These are phyloP conservation scores for Mobula hypostoma DNA, from an alignment of 2,113 vertebrate species.

Conservation along the genomic window DNA sequence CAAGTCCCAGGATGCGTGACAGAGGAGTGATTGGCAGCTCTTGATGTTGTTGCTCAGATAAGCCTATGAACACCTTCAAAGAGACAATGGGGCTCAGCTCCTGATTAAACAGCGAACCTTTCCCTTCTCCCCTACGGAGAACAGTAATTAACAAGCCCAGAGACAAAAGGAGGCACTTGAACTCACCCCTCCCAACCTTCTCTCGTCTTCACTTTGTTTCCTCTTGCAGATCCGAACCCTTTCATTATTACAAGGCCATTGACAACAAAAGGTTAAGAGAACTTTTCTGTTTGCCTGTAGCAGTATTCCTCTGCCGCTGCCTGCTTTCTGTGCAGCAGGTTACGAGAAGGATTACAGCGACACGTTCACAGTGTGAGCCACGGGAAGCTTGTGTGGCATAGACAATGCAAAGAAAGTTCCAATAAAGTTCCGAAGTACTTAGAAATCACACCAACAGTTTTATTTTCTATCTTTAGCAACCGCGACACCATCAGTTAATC, in stretches of 20 bases:
- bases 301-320: background rate
- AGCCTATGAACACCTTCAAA: background rate
- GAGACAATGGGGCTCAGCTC: background rate
- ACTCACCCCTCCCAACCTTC: background rate
- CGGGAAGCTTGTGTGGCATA: background rate
- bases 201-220: background rate
- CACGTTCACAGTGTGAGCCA: background rate
- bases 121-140: background rate
- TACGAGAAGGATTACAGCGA: background rate
- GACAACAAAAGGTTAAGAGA: no score
- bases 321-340: background rate
- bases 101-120: slow-evolving; percentile 9
- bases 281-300: background rate
- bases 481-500: no score
- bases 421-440: no score
- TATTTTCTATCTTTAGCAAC: no score
- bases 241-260: background rate
- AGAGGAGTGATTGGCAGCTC: background rate
- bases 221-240: background rate
- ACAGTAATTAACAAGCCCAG: background rate
- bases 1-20: background rate
- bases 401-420: no score
- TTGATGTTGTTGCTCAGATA: background rate
- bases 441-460: no score
- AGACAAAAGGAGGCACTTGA: background rate